phyloP scores from a whole-genome alignment of 2,113 vertebrate species.

The Malurus elegans region DNA sequence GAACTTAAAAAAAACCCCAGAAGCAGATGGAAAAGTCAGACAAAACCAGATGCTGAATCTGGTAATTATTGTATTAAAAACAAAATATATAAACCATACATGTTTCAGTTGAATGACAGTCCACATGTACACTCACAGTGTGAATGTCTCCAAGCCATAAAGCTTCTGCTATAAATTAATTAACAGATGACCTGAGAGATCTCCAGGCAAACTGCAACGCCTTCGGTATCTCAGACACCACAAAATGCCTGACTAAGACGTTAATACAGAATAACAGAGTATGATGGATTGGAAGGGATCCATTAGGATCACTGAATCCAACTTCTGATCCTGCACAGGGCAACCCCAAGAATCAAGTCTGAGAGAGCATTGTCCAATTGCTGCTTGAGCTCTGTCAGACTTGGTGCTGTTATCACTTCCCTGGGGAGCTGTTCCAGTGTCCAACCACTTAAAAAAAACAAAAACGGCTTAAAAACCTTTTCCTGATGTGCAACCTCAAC shows the following conservation, averaged over 20 bases:
- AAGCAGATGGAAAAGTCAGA: background rate
- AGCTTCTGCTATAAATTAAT: background rate
- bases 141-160: background rate
- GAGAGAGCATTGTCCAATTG: background rate
- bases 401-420: background rate
- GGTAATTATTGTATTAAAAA: background rate
- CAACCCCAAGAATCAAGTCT: background rate
- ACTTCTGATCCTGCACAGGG: background rate
- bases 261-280: background rate
- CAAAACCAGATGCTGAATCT: background rate
- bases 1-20: background rate
- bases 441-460: background rate
- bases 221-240: background rate
- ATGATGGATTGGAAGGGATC: background rate
- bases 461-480: background rate
- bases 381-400: background rate
- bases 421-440: background rate
- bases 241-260: background rate
- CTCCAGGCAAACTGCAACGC: background rate
- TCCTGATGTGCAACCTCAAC: background rate
- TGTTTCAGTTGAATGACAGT: background rate
- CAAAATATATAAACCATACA: background rate
- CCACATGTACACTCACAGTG: background rate
- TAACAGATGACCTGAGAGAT: background rate
- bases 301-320: background rate